Percentiles rank a stretch among this genome's conserved stretches.
Evolutionary conservation across 2,888 invertebrate genomes (phyloP).

Genomic region (Andrena fulva): DNA sequence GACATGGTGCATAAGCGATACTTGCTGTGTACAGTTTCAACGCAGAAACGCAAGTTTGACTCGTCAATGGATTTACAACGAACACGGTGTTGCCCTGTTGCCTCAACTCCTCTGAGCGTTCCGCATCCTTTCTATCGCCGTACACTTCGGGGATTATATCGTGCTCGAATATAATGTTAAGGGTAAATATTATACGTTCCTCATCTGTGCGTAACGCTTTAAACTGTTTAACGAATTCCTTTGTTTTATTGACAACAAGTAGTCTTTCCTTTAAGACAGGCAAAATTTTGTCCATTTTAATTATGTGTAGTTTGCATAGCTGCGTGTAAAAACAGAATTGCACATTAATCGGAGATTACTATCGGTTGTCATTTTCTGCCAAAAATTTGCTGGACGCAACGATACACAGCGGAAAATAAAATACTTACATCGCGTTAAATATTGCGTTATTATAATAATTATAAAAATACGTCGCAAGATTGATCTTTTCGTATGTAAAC

Average conservation of each 20-base stretch:
- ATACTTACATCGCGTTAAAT: too few relatives aligned
- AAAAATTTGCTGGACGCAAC: too few relatives aligned
- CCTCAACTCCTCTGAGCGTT: conserved; percentile 86
- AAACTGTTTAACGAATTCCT: conserved; percentile 37
- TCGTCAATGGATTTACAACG: conserved; percentile 72
- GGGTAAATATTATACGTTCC: conserved; percentile 85
- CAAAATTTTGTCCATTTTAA: conserved; percentile 11
- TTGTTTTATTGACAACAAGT: not conserved
- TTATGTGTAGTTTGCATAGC: not conserved
- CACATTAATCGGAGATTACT: not conserved
- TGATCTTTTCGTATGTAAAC: too few relatives aligned
- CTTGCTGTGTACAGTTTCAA: conserved; percentile 88
- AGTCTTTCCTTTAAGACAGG: not conserved
- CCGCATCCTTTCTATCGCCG: conserved; percentile 85
- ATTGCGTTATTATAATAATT: too few relatives aligned
- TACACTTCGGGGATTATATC: conserved; percentile 83
- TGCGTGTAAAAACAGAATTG: not conserved
- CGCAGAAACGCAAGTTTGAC: conserved; percentile 72
- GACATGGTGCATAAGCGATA: conserved; percentile 87
- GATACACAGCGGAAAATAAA: too few relatives aligned
- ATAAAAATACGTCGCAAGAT: too few relatives aligned
- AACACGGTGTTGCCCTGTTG: conserved; percentile 87
- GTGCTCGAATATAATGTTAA: conserved; percentile 84
- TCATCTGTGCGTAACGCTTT: conserved; percentile 82
- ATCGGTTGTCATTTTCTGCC: not conserved